Evolutionary conservation across 1,140 invertebrate species (phyloP), one percentile per base, ranked within the genome.

Genomic region (Sinonovacula constricta): DNA sequence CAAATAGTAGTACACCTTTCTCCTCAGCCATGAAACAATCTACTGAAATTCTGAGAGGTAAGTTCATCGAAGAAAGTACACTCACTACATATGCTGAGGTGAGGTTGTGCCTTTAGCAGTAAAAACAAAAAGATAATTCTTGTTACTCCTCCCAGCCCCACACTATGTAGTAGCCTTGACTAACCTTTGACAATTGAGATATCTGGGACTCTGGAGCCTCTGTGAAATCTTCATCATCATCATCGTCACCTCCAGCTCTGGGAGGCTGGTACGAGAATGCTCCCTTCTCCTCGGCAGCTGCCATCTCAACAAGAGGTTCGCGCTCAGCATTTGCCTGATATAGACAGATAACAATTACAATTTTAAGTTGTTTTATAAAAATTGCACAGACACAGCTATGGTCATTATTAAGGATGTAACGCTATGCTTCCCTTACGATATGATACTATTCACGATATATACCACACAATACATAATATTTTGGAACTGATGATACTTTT

Each of bases 231-330:
- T 84, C 81, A 3, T 79, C 75, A 24, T 82, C 81, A 0, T 80
- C 83, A 28, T 86, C 82, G 12, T 84, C 83, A 34, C 83, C 85
- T n/a, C 82, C 82, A 7, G 78, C 80, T 45, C 72, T 45, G 10
- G 59, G 76, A 0, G 87, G 85, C 67, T 85, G 76, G 80, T 92
- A 93, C 4, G 84, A 81, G 84, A 94, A 94, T 54, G 86, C 81
- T n/a, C 93, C 93, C 65, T 78, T 83, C 24, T 90, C 88, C 85
- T 93, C 93, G 1, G 94, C 93, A 22, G 89, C 90, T 66, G 83
- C 69, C 93, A 96, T 94, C 89, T 97, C 96, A 76, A 94, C 94
- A 3, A 95, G 85, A 0, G 94, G 92, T 83, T 95, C 94, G 51
- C 96, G 92, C 54, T 96, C 95, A 70, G 92, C 91, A 87, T 95